phyloP scores from a whole-genome alignment of 2,113 vertebrate genomes.

The Hoplias malabaricus region DNA sequence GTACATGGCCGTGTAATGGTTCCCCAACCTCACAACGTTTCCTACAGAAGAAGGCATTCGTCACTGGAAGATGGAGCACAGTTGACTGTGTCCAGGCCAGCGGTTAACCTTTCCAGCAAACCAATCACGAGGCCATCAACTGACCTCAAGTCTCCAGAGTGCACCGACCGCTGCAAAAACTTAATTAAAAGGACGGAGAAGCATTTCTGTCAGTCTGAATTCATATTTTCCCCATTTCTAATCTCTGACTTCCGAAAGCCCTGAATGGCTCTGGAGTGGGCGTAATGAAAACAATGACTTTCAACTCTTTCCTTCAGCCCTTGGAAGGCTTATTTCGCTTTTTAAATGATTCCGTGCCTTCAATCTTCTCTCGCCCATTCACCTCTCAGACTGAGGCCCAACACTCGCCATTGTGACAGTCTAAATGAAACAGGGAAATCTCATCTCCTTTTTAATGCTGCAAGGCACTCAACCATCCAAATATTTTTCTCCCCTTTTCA shows the following conservation, averaged over 20 bases:
- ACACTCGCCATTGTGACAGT: slow-evolving; percentile 67
- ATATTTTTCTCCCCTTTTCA: slow-evolving; percentile 48
- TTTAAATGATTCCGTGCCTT: slow-evolving; percentile 73
- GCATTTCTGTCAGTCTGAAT: slow-evolving; percentile 58
- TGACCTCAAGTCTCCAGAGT: neutral
- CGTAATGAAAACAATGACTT: slow-evolving; percentile 76
- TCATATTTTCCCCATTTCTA: slow-evolving; percentile 66
- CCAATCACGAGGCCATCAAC: neutral
- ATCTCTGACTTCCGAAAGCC: slow-evolving; percentile 73
- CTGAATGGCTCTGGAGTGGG: slow-evolving; percentile 67
- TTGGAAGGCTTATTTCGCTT: slow-evolving; percentile 68
- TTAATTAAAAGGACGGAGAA: slow-evolving; percentile 65
- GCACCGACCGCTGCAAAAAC: slow-evolving; percentile 43
- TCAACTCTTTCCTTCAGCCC: slow-evolving; percentile 57
- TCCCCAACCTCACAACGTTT: no score
- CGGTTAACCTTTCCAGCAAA: neutral
- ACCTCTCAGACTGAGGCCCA: slow-evolving; percentile 56
- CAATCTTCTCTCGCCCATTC: slow-evolving; percentile 69
- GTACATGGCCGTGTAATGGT: no score
- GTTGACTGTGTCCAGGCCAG: neutral
- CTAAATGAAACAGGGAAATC: slow-evolving; percentile 78
- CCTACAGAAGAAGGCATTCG: neutral
- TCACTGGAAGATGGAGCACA: neutral
- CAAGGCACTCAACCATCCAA: slow-evolving; percentile 65
- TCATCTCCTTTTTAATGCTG: slow-evolving; percentile 74